Evolutionary conservation across 2,113 vertebrate genomes (phyloP), one percentile per base, ranked within the genome.

Genomic region (Abramis brama): DNA sequence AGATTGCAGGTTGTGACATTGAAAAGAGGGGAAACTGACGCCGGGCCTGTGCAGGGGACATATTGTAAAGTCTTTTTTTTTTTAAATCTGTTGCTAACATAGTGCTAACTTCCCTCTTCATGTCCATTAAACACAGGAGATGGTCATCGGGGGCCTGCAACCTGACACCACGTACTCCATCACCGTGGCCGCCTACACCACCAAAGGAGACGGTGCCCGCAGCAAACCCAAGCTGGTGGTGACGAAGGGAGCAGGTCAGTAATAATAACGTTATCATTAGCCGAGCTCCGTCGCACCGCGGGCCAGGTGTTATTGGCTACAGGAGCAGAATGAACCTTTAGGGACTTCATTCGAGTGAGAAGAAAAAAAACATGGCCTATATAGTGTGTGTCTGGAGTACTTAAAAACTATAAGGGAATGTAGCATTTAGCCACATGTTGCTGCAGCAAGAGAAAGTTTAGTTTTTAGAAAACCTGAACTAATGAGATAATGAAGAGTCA

Each of bases 141-240:
- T 99, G 97, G 79, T 97, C 92, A 97, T 99, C 86, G 94, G 96
- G 89, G 96, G 97, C 87, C 94, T 99, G 74, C 96, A 98, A 93
- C 96, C 98, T 0, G 97, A 99, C 93, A 99, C 97, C 45, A 93
- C 96, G 3, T 99, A 99, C 90, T 99, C 98, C 90, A 95, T 99
- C 92, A 99, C 97, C 0, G 98, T 99, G 86, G 98, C 98, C 3
- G 98, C 98, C 5, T 99, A 99, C 93, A 99, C 98, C 92, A 98
- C 98, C 95, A 99, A 99, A 90, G 98, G 98, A 59, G 98, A 99
- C 30, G 98, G 98, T 2, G 97, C 97, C 15, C 98, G 98, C 86
- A 99, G 98, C 95, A 99, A 97, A 90, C 96, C 97, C 1, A 99
- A 97, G 86, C 94, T 97, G 90, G 96, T 98, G 81, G 94, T 96